Evolutionary conservation across 2,113 vertebrate genomes (phyloP).

Genomic region (Periophthalmus modestus): DNA sequence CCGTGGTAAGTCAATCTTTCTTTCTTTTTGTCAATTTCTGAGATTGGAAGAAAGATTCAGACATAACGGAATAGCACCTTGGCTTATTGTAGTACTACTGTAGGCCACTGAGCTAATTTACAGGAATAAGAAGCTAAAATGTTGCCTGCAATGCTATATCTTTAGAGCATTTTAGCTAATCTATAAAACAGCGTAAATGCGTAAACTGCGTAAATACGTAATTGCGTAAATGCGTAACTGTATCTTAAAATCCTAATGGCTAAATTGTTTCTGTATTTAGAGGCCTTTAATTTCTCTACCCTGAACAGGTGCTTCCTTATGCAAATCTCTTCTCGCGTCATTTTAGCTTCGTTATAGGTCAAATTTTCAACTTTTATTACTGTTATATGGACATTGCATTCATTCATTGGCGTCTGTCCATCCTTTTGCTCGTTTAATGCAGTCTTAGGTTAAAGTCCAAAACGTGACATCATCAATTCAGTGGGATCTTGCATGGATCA

Average conservation of each 20-base stretch:
- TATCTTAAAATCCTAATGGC: neutral
- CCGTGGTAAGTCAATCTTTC: slow-evolving; percentile 48
- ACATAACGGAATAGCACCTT: slow-evolving; percentile 26
- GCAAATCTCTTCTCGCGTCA: neutral
- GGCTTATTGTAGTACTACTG: neutral
- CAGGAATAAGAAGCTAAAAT: neutral
- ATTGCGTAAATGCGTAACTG: neutral
- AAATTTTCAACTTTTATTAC: neutral
- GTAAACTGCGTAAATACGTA: neutral
- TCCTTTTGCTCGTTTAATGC: neutral
- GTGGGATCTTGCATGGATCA: slow-evolving; percentile 39
- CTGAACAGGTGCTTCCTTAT: neutral
- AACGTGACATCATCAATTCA: slow-evolving; percentile 31
- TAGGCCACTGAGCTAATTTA: slow-evolving; percentile 24
- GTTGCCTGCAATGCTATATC: neutral
- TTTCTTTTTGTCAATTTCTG: neutral
- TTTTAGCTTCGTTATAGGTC: neutral
- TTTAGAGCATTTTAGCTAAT: neutral
- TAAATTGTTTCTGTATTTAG: neutral
- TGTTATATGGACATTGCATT: neutral
- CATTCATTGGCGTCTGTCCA: neutral
- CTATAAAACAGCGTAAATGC: neutral
- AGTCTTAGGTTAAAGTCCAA: slow-evolving; percentile 42
- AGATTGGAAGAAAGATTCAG: neutral
- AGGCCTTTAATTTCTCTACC: neutral